Percentiles rank a stretch among this genome's conserved stretches.
Evolutionary conservation across 2,888 invertebrate genomes (phyloP).

Genomic region (Calameuta filiformis): DNA sequence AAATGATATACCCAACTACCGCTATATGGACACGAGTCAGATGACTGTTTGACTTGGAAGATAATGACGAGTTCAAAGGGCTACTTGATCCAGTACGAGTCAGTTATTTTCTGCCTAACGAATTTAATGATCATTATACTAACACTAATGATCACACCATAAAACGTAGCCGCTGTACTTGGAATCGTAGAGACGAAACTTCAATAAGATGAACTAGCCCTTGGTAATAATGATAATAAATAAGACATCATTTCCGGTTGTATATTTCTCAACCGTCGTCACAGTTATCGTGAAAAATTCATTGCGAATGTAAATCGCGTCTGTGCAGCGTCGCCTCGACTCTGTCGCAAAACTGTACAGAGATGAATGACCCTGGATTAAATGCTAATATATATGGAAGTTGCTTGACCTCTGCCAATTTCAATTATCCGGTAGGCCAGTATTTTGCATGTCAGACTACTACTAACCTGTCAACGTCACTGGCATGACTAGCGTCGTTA

Average conservation of each 20-base stretch:
- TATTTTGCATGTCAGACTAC: neutral
- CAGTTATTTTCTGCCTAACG: conserved; percentile 7
- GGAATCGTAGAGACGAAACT: conserved; percentile 42
- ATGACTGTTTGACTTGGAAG: neutral
- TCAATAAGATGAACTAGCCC: conserved; percentile 30
- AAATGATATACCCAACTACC: neutral
- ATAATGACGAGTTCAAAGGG: conserved; percentile 3
- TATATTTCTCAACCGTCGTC: neutral
- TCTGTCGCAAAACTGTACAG: neutral
- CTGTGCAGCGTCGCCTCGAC: neutral
- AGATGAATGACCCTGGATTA: neutral
- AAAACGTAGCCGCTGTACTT: conserved; percentile 48
- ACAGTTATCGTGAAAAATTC: neutral
- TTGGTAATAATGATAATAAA: conserved; percentile 37
- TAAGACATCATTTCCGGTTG: conserved; percentile 40
- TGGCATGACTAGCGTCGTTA: neutral
- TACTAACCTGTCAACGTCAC: neutral
- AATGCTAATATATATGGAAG: neutral
- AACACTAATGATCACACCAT: conserved; percentile 49
- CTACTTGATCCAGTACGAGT: conserved; percentile 1
- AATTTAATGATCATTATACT: conserved; percentile 49
- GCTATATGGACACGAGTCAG: neutral
- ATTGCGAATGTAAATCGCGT: neutral
- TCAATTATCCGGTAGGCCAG: neutral
- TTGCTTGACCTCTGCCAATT: neutral